These are phyloP conservation scores for Alouatta palliata DNA, from an alignment of 2,113 vertebrate species.

Conservation along the genomic window DNA sequence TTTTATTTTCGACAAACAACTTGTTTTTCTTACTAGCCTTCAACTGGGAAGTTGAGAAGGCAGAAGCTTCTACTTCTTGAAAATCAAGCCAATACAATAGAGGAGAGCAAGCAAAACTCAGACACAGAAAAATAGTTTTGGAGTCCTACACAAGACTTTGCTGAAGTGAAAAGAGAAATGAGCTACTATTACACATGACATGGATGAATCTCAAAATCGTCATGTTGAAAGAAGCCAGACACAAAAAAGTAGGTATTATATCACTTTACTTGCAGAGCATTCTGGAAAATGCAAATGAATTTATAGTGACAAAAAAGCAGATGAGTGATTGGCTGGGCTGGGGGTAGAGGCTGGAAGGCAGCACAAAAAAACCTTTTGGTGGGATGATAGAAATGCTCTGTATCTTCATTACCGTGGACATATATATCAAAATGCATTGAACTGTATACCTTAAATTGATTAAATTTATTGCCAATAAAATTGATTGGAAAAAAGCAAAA, in stretches of 20 bases:
- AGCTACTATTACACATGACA: not conserved
- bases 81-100: not conserved
- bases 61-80: not conserved
- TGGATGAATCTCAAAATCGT: conserved; percentile 3
- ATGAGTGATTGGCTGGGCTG: not conserved
- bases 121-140: not conserved
- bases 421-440: not conserved
- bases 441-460: not conserved
- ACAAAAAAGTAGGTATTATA: not conserved
- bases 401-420: not conserved
- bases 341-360: not conserved
- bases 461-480: not conserved
- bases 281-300: conserved; percentile 19
- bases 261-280: not conserved
- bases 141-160: not conserved
- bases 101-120: not conserved
- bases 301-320: not conserved
- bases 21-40: not conserved
- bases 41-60: not conserved
- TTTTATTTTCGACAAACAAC: conserved; percentile 7
- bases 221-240: not conserved
- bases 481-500: not conserved
- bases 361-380: not conserved
- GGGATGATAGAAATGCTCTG: not conserved
- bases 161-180: not conserved